A percentile compares a stretch with the other conserved stretches of the same genome.
Evolutionary conservation across 2,888 invertebrate genomes (phyloP).

Genomic region (Electrophaes corylata): DNA sequence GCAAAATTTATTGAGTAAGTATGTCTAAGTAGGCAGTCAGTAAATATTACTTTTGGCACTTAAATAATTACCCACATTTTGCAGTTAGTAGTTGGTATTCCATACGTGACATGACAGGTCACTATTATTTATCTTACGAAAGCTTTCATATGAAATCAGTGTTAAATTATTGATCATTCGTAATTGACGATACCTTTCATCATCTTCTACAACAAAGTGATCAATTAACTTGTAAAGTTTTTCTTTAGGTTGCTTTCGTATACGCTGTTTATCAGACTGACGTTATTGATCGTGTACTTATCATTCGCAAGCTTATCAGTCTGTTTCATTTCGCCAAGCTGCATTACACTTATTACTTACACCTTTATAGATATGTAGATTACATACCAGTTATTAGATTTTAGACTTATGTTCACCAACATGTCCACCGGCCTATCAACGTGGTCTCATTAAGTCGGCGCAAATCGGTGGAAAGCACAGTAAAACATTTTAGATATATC

Average conservation of each 20-base stretch:
- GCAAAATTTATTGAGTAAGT: no score
- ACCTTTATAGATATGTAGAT: no score
- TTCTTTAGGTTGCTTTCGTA: not conserved
- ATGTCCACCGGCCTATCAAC: not conserved
- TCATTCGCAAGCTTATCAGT: constrained; percentile 47
- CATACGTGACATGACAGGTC: no score
- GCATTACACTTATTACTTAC: constrained; percentile 4
- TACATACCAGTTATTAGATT: not conserved
- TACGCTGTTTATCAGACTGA: constrained; percentile 10
- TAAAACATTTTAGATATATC: no score
- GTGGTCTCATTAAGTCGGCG: no score
- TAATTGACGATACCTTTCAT: not conserved
- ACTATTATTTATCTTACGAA: not conserved
- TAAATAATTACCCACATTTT: no score
- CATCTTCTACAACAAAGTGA: no score
- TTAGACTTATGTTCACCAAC: not conserved
- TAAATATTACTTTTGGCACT: no score
- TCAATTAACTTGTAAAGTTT: no score
- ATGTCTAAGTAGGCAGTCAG: no score
- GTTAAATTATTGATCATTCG: constrained; percentile 4
- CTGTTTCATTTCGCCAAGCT: constrained; percentile 31
- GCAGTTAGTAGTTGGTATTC: no score
- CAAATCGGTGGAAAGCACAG: not conserved
- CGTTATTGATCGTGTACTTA: constrained; percentile 40
- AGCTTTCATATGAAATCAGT: not conserved